Percentiles rank a stretch among this genome's conserved stretches.
Evolutionary conservation across 1,140 invertebrate genomes (phyloP).

Genomic region (Lasioglossum baleicum): DNA sequence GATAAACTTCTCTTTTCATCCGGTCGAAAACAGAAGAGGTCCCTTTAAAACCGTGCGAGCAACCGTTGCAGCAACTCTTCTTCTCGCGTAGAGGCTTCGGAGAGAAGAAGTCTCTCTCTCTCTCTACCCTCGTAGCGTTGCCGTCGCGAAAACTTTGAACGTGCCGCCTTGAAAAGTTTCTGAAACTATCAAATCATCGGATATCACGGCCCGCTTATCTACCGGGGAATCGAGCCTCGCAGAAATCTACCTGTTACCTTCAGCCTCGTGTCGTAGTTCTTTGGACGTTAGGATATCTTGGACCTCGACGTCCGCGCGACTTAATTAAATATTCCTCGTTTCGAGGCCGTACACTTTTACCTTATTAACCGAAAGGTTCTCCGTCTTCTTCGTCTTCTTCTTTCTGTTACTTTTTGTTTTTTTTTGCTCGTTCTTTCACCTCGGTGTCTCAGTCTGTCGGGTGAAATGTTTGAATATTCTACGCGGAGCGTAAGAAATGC

Average conservation of each 20-base stretch:
- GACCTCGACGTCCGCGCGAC: not conserved
- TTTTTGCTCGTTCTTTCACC: too few species aligned
- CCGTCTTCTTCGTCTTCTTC: too few species aligned
- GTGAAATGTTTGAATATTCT: too few species aligned
- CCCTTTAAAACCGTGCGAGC: slow-evolving; percentile 7
- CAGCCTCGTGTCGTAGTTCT: not conserved
- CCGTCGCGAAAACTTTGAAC: not conserved
- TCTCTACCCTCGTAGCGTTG: too few species aligned
- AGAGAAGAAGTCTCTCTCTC: too few species aligned
- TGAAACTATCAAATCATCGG: slow-evolving; percentile 41
- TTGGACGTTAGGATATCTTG: not conserved
- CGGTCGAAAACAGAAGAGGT: slow-evolving; percentile 17
- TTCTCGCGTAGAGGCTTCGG: not conserved
- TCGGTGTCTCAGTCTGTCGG: too few species aligned
- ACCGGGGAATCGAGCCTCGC: not conserved
- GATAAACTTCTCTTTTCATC: slow-evolving; percentile 39
- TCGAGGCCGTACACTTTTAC: not conserved
- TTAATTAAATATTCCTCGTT: slow-evolving; percentile 1
- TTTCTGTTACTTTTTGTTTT: too few species aligned
- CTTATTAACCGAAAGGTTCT: not conserved
- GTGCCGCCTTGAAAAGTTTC: slow-evolving; percentile 14
- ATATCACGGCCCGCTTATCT: slow-evolving; percentile 34
- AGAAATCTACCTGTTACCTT: not conserved
- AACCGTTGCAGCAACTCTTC: not conserved
- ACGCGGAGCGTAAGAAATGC: too few species aligned